Evolutionary conservation across 2,113 vertebrate genomes (phyloP), one percentile per base, ranked within the genome.

Genomic region (Potamarius usumacintae): DNA sequence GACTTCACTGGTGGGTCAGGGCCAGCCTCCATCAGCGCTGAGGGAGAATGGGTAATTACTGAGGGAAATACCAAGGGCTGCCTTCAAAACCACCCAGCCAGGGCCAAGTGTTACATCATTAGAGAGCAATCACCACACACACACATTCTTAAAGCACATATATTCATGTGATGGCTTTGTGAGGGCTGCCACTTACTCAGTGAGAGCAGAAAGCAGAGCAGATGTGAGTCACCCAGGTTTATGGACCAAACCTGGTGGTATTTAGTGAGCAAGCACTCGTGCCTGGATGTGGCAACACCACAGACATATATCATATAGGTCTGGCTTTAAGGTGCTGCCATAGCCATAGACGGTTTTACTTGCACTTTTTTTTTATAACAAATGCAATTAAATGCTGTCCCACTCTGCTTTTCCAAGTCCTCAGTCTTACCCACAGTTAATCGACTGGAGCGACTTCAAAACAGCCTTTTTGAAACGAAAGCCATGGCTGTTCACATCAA

Each of bases 101-200:
- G 84, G 90, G 90, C 91, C 91, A 91, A 89, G 89, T 91, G 91
- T 92, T 92, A 91, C 91, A 92, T 92, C 89, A 92, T 89, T 92
- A 85, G 85, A 90, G 86, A 76, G 58, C 86, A 88, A 87, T 90
- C 84, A 89, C 69, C 82, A 79, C 79, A 89, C 86, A 89, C 85
- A 84, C 55, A 76, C 85, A 84, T 76, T 83, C 71, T 57, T 82
- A 74, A 85, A 72, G 42, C 55, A 58, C 88, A 57, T 53, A 53
- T 65, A 84, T 86, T 74, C 88, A 85, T 86, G 85, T 88, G 79
- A 89, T 83, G 86, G 84, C 84, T 34, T 76, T 72, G 77, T 82
- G 71, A 87, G 78, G 85, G 52, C 84, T 88, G 81, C 88, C 84
- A 88, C 86, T 89, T 85, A 81, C 30, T 81, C 63, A 50, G 72